These are phyloP conservation scores for Enteromius trimaculatus DNA, from an alignment of 2,797 vertebrate species.

Conservation along the genomic window DNA sequence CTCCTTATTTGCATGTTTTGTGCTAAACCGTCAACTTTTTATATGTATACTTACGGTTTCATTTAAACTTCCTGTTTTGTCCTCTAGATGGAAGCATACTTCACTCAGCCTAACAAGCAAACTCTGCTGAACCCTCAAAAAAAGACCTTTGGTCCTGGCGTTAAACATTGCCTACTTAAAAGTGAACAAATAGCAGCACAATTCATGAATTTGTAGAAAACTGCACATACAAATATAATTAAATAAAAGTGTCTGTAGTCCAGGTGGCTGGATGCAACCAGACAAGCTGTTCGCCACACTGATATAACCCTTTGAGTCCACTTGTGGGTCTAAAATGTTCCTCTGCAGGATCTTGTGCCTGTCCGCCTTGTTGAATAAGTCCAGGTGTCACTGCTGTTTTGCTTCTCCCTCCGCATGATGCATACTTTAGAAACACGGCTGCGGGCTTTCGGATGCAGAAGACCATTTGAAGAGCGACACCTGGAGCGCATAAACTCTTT, in stretches of 20 bases:
- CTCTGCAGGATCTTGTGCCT: constrained; percentile 11
- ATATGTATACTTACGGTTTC: not conserved
- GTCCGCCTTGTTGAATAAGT: not conserved
- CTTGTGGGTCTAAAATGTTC: constrained; percentile 1
- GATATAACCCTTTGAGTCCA: constrained; percentile 8
- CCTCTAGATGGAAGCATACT: constrained; percentile 35
- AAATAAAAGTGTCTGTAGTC: constrained; percentile 24
- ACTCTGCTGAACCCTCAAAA: constrained; percentile 12
- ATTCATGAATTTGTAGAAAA: constrained; percentile 18
- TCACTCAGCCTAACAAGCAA: not conserved
- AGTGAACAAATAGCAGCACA: constrained; percentile 3
- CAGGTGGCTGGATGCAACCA: not conserved
- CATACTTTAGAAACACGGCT: not conserved
- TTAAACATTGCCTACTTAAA: not conserved
- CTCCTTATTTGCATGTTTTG: constrained; percentile 30
- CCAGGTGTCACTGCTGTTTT: constrained; percentile 1
- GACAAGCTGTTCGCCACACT: not conserved
- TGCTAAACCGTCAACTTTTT: not conserved
- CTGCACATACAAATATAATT: constrained; percentile 1
- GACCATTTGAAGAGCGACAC: constrained; percentile 5
- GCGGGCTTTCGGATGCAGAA: not conserved
- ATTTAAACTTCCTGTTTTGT: not conserved
- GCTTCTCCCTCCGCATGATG: not conserved
- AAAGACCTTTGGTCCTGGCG: not conserved
- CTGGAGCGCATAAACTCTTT: constrained; percentile 6